phyloP scores from a whole-genome alignment of 1,140 invertebrate species.

The Dermatophagoides farinae region DNA sequence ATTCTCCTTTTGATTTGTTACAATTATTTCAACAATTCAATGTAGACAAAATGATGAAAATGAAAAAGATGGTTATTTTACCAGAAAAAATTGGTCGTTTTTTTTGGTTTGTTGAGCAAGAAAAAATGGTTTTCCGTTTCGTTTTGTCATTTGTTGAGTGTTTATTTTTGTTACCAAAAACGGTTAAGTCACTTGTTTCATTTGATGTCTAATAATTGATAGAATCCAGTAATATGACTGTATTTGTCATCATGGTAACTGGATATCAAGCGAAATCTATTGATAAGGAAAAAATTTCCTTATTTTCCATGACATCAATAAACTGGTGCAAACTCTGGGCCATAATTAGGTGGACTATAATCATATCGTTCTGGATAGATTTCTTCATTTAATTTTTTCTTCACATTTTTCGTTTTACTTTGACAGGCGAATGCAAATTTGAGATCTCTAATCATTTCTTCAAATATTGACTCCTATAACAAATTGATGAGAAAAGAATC shows the following conservation, averaged over 20 bases:
- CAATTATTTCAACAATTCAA: too few relatives aligned
- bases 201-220: too few relatives aligned
- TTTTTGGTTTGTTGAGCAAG: too few relatives aligned
- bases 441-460: slow-evolving; percentile 22
- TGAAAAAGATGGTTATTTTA: too few relatives aligned
- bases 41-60: too few relatives aligned
- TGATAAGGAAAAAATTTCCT: too few relatives aligned
- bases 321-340: slow-evolving; percentile 1
- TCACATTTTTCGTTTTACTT: slow-evolving; percentile 21
- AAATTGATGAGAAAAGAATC: not conserved
- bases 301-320: not conserved
- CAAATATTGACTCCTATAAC: slow-evolving; percentile 20
- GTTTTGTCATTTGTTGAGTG: too few relatives aligned
- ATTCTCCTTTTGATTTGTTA: too few relatives aligned
- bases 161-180: too few relatives aligned
- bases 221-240: not conserved
- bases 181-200: too few relatives aligned
- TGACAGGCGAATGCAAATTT: slow-evolving; percentile 22
- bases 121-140: too few relatives aligned
- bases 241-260: not conserved
- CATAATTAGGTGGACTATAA: slow-evolving; percentile 8
- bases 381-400: not conserved
- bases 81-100: too few relatives aligned
- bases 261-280: not conserved
- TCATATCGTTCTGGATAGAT: not conserved